Percentiles rank a stretch among this genome's conserved stretches.
Conservation (phyloP, 2,797 vertebrate species). For the Eurystomus glaucurus region DNA sequence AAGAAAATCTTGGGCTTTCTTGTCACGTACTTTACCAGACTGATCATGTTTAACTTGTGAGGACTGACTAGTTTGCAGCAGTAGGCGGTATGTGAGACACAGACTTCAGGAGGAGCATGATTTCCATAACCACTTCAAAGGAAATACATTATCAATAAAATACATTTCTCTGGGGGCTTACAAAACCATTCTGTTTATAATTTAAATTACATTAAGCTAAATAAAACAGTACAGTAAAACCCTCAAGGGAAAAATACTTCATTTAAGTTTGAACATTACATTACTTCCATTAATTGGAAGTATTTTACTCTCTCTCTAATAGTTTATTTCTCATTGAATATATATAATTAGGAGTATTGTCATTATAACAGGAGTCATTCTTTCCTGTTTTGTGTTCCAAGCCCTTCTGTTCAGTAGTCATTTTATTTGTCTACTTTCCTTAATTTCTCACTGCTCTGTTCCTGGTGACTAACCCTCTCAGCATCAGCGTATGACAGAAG, state of each 20-base stretch:
- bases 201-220: conserved; percentile 63
- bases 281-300: conserved; percentile 61
- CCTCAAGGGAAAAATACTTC: conserved; percentile 57
- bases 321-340: conserved; percentile 47
- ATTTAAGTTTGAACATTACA: conserved; percentile 49
- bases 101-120: conserved; percentile 16
- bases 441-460: background rate
- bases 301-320: conserved; percentile 40
- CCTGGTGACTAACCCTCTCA: background rate
- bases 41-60: conserved; percentile 12
- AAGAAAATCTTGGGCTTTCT: background rate
- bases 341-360: conserved; percentile 50
- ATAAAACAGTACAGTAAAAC: conserved; percentile 52
- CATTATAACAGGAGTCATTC: background rate
- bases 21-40: background rate
- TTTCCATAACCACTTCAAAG: conserved; percentile 64
- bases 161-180: conserved; percentile 41
- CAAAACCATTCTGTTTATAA: conserved; percentile 66
- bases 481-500: background rate
- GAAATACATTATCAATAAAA: conserved; percentile 69
- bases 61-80: conserved; percentile 19
- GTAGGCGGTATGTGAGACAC: conserved; percentile 39
- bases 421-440: background rate
- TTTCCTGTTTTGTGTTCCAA: background rate
- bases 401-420: background rate